Conservation (phyloP, 2,888 invertebrate genomes). For the Ernsta delagoae region DNA sequence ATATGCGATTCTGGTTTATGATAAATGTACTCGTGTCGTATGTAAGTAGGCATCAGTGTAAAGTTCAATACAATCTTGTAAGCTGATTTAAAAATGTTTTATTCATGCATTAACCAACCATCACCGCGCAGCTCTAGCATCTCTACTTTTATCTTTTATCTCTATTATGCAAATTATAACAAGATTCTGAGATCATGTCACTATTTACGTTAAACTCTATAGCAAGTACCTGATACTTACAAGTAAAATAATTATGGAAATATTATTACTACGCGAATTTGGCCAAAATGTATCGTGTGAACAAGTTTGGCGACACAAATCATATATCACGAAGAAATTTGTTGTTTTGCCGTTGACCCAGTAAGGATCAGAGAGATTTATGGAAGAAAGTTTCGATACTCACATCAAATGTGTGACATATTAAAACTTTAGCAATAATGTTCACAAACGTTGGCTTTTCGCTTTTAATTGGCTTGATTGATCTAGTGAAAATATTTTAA, state of each 20-base stretch:
- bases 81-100: constrained; percentile 37
- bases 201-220: constrained; percentile 3
- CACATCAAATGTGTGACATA: constrained; percentile 29
- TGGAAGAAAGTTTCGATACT: constrained; percentile 33
- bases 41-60: constrained; percentile 5
- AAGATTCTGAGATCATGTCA: constrained; percentile 26
- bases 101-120: constrained; percentile 30
- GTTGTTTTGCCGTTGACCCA: constrained; percentile 34
- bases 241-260: too few species aligned
- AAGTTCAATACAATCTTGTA: constrained; percentile 32
- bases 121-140: constrained; percentile 25
- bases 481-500: not conserved
- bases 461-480: constrained; percentile 6
- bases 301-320: constrained; percentile 10
- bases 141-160: constrained; percentile 28
- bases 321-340: constrained; percentile 34
- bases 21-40: not conserved
- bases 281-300: not conserved
- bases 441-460: not conserved
- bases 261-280: not conserved
- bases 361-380: constrained; percentile 30
- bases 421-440: constrained; percentile 25
- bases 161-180: constrained; percentile 31
- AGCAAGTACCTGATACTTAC: not conserved
- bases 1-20: not conserved